Evolutionary conservation across 2,888 invertebrate genomes (phyloP), one percentile per base, ranked within the genome.

Genomic region (Sminthurinus aureus): DNA sequence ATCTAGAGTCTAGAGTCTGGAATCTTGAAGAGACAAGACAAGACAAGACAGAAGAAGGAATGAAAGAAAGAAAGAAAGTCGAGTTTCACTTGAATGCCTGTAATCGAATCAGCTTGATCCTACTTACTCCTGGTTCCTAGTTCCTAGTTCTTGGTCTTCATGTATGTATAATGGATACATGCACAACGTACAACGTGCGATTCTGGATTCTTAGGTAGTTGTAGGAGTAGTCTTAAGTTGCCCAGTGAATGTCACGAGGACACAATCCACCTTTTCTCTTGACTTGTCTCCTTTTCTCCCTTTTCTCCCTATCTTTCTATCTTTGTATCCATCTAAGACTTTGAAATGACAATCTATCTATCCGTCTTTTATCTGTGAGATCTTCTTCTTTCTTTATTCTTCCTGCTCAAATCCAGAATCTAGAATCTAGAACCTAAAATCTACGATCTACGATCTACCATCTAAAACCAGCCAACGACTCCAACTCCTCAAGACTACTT

Each of bases 21-120:
- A n/a, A n/a, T 38, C 38, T 38, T 38, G 38, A 26, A 73, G 73
- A 73, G 26, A 73, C 15, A 11, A 18, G 26, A 24, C 15, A 74
- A 38, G 18, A 74, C 12, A n/a, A 74, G 74, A 71, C 15, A 22
- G 71, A 20, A 71, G 2, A 69, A n/a, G 20, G 9, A 20, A 69
- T 2, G 20, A 26, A 58, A 58, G 58, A 69, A 12, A 69, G 69
- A 69, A 13, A 12, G 9, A 51, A 75, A 50, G 52, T 26, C 18
- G n/a, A 38, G 51, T 75, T 75, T 75, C 75, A 51, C 75, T 75
- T 51, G 75, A 75, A 22, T 75, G 51, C 75, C 52, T 52, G 18
- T 75, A 75, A 75, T 75, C 75, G 38, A 75, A 75, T 75, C 26
- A 75, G 50, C 75, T 75, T n/a, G 71, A n/a, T 67, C 22, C 22